Conservation (phyloP, 2,888 invertebrate species). For the Germaria angustata region DNA sequence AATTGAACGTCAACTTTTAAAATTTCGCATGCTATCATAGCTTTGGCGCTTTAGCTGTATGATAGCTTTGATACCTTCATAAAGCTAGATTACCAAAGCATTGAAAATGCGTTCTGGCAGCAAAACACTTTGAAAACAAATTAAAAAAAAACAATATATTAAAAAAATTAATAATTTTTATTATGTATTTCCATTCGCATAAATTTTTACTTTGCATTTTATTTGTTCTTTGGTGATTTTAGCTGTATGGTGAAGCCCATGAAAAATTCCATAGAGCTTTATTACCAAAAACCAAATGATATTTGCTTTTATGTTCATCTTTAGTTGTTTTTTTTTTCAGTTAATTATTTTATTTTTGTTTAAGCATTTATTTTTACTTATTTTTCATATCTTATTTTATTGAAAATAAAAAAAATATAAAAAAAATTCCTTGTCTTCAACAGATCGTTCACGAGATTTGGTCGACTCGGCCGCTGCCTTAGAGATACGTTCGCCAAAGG, state of each 20-base stretch:
- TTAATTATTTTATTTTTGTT: constrained; percentile 38
- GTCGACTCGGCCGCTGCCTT: constrained; percentile 76
- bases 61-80: constrained; percentile 87
- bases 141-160: background rate
- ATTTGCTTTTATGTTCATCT: constrained; percentile 72
- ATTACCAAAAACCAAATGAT: constrained; percentile 85
- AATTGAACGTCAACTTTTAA: too few species aligned
- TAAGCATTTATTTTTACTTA: constrained; percentile 9
- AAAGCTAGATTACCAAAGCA: constrained; percentile 98
- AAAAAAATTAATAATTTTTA: constrained; percentile 10
- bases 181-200: constrained; percentile 39
- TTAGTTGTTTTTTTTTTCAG: constrained; percentile 69
- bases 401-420: background rate
- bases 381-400: background rate
- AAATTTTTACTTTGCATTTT: constrained; percentile 75
- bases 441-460: constrained; percentile 78
- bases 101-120: constrained; percentile 78
- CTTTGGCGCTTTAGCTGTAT: constrained; percentile 96
- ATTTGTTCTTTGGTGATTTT: constrained; percentile 87
- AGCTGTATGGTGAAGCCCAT: constrained; percentile 83
- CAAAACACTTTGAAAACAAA: background rate
- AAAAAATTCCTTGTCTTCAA: background rate
- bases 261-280: constrained; percentile 85
- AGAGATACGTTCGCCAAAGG: constrained; percentile 77
- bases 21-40: constrained; percentile 81